Base-by-base conservation (phyloP, 2,113 vertebrate genomes). In the Egretta garzetta region DNA sequence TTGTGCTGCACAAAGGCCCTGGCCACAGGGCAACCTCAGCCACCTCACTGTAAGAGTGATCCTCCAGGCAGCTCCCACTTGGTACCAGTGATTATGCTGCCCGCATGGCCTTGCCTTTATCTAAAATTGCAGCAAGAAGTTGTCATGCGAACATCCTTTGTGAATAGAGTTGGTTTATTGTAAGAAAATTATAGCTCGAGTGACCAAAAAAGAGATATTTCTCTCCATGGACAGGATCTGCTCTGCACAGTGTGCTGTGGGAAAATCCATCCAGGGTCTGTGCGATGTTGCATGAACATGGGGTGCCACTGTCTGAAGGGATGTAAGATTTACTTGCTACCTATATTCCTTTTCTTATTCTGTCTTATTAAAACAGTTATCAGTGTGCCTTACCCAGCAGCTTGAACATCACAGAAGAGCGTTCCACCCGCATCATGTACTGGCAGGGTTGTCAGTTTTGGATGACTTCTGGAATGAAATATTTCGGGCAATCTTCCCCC, bases 351-450 rank as follows among this genome's bases (percentile, higher is more conserved):
- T 27, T 56, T 84, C 55, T 89, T 62, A n/a, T 73, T 76, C 59
- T 77, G 24, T 71, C 56, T 77, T 87, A 62, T 66, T 81, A 81
- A 95, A 89, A 35, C 30, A 67, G 47, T 67, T 93, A 53, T 62
- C 35, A 39, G 33, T 80, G 39, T 79, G 39, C 49, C 10, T 64
- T 79, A 52, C 39, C 39, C 33, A 55, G 50, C 24, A 91, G 20
- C 9, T 52, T 81, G 68, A 47, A 81, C 33, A 53, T 74, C 45
- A 63, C n/a, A 47, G 64, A 79, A 70, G 64, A 90, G 13, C 23
- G 14, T 93, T 84, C 80, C 47, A 64, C 30, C 30, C 60, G 39
- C 10, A 6, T 53, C 0, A 0, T 75, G 59, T 49, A 43, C 30
- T 80, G 45, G 9, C 50, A 80, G 45, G 15, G 9, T 17, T 88